Evolutionary conservation across 1,140 invertebrate genomes (phyloP), one percentile per base, ranked within the genome.

Genomic region (Philopotamus ludificatus): DNA sequence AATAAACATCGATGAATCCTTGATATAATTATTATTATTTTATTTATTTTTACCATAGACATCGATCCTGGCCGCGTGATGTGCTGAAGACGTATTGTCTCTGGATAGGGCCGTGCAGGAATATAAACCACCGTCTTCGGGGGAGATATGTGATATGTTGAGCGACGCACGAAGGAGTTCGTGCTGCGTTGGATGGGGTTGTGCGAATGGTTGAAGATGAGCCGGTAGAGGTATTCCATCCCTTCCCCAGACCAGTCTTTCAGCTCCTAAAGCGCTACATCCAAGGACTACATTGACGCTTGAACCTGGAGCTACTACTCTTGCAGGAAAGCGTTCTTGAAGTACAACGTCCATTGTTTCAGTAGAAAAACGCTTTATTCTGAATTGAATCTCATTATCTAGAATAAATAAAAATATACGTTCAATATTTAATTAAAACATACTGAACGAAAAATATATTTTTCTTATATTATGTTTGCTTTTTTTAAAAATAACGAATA

Each of bases 111-210:
- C 89, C 4, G 85, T 72, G 73, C 91, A 94, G 4, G 88, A 87
- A 74, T 93, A 94, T 7, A 92, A 75, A 0, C 91, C 91, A 1
- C 89, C 89, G 71, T 93, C 90, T 74, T 89, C 87, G 0, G 91
- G 87, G 25, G 85, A 84, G 3, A 88, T 87, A 67, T 87, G 81
- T 68, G 89, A 86, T 71, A 95, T 90, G 78, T 95, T 95, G 53
- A 95, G 50, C 41, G 20, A 20, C 12, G 59, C 21, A 21, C 58
- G 34, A 10, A 65, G 22, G 7, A 59, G 22, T 1, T 20, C 39
- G 15, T 23, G 25, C 7, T 23, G 25, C 18, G 58, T 34, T 16
- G 45, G 54, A 2, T 63, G 34, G 8, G 57, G 53, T 21, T 16
- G 9, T 7, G 28, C 9, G 10, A 51, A 45, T 2, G 50, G 25